A percentile compares a stretch with the other conserved stretches of the same genome.
These are phyloP conservation scores for Hypena proboscidalis DNA, from an alignment of 2,888 invertebrate genomes.

Conservation along the genomic window DNA sequence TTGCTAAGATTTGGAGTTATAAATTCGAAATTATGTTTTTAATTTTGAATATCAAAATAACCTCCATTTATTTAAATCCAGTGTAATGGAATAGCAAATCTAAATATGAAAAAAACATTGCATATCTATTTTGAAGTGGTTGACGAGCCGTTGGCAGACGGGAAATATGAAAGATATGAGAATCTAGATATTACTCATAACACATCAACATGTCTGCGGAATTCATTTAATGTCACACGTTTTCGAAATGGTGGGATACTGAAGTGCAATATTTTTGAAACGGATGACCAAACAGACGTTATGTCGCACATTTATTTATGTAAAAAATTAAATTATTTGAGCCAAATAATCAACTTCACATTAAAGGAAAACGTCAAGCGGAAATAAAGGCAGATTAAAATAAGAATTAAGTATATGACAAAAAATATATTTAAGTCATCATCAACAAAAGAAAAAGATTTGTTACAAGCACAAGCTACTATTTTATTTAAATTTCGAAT, in stretches of 20 bases:
- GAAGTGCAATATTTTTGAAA: background rate
- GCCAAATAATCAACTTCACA: background rate
- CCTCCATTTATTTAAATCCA: background rate
- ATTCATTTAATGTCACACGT: background rate
- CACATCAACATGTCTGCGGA: background rate
- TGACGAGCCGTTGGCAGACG: slow-evolving; percentile 5
- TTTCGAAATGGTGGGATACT: too few relatives aligned
- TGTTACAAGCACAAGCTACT: background rate
- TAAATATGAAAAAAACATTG: slow-evolving; percentile 1
- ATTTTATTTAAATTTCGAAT: background rate
- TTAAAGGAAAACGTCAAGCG: too few relatives aligned
- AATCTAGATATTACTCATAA: slow-evolving; percentile 1
- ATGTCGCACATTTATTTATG: background rate
- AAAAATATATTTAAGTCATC: background rate
- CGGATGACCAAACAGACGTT: background rate
- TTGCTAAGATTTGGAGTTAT: background rate
- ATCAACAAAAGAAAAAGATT: background rate
- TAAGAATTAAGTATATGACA: too few relatives aligned
- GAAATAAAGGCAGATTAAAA: too few relatives aligned
- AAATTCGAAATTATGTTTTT: too few relatives aligned
- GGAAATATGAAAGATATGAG: slow-evolving; percentile 3
- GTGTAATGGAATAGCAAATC: background rate
- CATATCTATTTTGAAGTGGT: slow-evolving; percentile 8
- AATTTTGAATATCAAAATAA: too few relatives aligned
- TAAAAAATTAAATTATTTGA: background rate